Conservation (phyloP, 2,113 vertebrate genomes). For the Hyperoodon ampullatus region DNA sequence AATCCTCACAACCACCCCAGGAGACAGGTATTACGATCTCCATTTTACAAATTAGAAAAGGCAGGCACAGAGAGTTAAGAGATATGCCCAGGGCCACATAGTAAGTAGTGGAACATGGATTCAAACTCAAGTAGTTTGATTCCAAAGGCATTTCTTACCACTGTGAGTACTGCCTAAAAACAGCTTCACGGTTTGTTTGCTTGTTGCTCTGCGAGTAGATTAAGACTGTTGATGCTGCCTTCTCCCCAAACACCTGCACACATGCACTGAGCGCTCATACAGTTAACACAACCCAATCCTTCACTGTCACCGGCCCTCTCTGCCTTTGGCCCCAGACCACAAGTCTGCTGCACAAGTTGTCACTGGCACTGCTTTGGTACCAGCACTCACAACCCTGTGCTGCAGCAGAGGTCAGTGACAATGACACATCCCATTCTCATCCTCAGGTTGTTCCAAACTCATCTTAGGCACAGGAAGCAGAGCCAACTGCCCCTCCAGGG, state of each 20-base stretch:
- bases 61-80: not conserved
- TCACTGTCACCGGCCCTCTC: not conserved
- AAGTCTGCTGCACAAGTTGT: not conserved
- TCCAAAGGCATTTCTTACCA: not conserved
- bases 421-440: not conserved
- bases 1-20: not conserved
- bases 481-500: not conserved
- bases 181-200: not conserved
- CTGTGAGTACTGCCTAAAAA: not conserved
- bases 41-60: slow-evolving; percentile 27
- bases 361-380: not conserved
- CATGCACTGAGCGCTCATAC: not conserved
- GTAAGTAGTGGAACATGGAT: not conserved
- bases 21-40: not conserved
- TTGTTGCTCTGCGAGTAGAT: not conserved
- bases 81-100: not conserved
- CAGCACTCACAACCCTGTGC: not conserved
- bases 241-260: not conserved
- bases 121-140: not conserved
- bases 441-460: not conserved
- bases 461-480: not conserved
- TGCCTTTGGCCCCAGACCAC: not conserved
- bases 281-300: not conserved
- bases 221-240: not conserved
- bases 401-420: not conserved